Conservation (phyloP, 1,140 invertebrate genomes). For the Nymphalis io region DNA sequence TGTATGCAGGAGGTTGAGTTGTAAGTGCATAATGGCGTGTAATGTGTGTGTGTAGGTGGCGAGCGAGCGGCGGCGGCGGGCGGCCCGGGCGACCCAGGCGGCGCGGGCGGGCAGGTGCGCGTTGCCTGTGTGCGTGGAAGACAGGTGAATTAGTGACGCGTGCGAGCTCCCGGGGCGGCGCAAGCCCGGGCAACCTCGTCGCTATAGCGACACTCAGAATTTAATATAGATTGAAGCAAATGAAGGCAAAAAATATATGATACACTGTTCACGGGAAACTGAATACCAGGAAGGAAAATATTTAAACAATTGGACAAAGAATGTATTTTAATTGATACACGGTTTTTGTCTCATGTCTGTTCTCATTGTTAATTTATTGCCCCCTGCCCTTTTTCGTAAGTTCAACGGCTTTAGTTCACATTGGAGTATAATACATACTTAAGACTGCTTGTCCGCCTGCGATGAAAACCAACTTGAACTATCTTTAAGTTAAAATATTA, state of each 20-base stretch:
- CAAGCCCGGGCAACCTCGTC: constrained; percentile 60
- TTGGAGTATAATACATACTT: no score
- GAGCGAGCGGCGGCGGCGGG: constrained; percentile 37
- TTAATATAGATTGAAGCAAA: constrained; percentile 55
- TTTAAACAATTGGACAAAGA: constrained; percentile 15
- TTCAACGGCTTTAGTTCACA: no score
- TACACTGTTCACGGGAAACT: constrained; percentile 14
- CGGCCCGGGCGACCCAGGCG: constrained; percentile 23
- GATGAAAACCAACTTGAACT: no score
- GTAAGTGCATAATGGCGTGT: constrained; percentile 58
- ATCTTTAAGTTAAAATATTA: no score
- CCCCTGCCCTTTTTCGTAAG: no score
- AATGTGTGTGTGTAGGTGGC: constrained; percentile 48
- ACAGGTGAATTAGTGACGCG: constrained; percentile 63
- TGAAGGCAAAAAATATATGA: constrained; percentile 49
- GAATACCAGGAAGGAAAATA: background rate
- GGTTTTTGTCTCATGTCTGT: no score
- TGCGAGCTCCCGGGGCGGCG: constrained; percentile 51
- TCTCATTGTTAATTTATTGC: no score
- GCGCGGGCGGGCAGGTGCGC: constrained; percentile 40
- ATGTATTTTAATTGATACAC: no score
- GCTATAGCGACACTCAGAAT: constrained; percentile 61
- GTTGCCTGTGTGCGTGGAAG: constrained; percentile 52
- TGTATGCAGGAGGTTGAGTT: constrained; percentile 50
- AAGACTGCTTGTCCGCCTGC: no score